phyloP scores from a whole-genome alignment of 2,113 vertebrate species.

The Falco punctatus region DNA sequence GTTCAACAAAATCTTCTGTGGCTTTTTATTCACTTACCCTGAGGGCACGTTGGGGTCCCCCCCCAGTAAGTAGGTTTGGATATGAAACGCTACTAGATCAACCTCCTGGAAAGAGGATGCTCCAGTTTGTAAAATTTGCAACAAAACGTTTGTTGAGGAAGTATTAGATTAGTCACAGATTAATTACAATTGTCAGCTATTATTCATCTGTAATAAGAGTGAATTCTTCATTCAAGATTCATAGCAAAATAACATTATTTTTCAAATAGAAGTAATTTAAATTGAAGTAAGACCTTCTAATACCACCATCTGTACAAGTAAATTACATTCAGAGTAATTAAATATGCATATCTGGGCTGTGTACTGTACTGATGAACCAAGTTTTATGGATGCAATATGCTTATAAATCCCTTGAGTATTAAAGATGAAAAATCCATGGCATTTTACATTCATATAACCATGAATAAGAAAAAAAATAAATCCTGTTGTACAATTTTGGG shows the following conservation, averaged over 20 bases:
- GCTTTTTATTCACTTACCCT: background rate
- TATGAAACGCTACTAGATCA: background rate
- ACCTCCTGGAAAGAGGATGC: background rate
- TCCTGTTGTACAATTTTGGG: constrained; percentile 46
- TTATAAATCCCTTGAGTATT: constrained; percentile 81
- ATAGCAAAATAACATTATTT: constrained; percentile 63
- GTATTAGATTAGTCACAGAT: constrained; percentile 60
- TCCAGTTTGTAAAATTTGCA: constrained; percentile 21
- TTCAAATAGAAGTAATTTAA: constrained; percentile 75
- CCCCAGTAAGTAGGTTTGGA: background rate
- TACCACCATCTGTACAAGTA: constrained; percentile 81
- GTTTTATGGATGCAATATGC: constrained; percentile 80
- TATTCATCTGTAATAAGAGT: constrained; percentile 66
- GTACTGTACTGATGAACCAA: constrained; percentile 80
- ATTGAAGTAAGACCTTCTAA: constrained; percentile 79
- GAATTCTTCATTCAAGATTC: constrained; percentile 71
- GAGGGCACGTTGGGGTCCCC: background rate
- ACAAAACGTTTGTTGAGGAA: constrained; percentile 44
- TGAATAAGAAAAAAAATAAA: constrained; percentile 61
- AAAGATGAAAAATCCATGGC: constrained; percentile 72
- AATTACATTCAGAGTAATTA: constrained; percentile 82
- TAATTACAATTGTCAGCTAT: constrained; percentile 62
- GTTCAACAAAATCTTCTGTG: background rate
- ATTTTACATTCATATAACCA: constrained; percentile 67
- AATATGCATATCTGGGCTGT: constrained; percentile 82